Evolutionary conservation across 1,140 invertebrate species (phyloP), one percentile per base, ranked within the genome.

Genomic region (Forficula auricularia): DNA sequence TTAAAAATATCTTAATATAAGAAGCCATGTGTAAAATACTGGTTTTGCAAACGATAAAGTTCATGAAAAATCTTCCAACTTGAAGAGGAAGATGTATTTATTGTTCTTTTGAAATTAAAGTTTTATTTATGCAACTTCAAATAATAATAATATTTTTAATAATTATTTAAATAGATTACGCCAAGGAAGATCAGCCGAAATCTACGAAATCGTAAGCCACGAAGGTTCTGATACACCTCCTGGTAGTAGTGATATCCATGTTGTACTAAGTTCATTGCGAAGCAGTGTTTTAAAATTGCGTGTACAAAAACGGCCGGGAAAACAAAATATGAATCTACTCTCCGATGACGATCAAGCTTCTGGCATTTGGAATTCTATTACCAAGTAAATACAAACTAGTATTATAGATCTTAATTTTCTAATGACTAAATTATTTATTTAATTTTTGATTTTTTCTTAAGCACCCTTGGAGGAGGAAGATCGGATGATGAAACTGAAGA

Each of bases 291-390:
- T 96, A 15, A 90, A 91, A 62, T 61, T 97, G 16, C 77, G 82
- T 57, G 90, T 96, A 0, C 73, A 74, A 34, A 95, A 96, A 58
- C 89, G 89, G 52, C 72, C 84, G 2, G 90, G 83, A 41, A 92
- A 87, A 63, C 69, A 77, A 48, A 65, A 78, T 40, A 67, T 87
- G 43, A 89, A 95, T 58, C 66, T 98, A 6, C 64, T 97, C 0
- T 73, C 76, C 2, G 87, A 90, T 47, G 75, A 78, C 18, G 77
- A 83, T 40, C 76, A 79, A 12, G 64, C 65, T 41, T 71, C 72
- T 19, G 87, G 89, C 16, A 71, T 96, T 36, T 95, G 90, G 90
- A 84, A 87, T 57, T 91, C 88, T 35, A 88, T 95, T 52, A 86
- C 89, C 3, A 94, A 79, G 83, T 88, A 62, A 43, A 34, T 48